Base-by-base conservation (phyloP, 2,888 invertebrate genomes). In the Meteorus colon region DNA sequence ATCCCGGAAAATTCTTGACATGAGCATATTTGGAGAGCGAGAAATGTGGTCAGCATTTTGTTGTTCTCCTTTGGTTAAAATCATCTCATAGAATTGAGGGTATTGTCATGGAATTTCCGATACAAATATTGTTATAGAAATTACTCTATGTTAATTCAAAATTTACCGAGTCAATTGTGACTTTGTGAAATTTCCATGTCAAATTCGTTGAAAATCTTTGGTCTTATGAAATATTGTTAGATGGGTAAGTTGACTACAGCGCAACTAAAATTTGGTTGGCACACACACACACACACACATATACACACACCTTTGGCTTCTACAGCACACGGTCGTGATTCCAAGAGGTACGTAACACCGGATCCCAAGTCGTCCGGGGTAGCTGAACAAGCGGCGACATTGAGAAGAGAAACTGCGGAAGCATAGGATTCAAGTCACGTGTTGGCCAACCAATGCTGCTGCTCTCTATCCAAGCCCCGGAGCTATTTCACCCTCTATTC, bases 361-460 rank as follows among this genome's bases (percentile, higher is more conserved):
- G 59, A 37, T 68, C 37, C 45, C 68, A 73, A 69, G 73, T 79
- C 66, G 74, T 73, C 75, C 51, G 67, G 59, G 67, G 59, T 76
- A 74, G 74, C 55, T 73, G 81, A 79, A 82, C 80, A 80, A 79
- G 80, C 76, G 77, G 67, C 80, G 80, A 81, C 80, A 81, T 78
- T 76, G 77, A 75, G 67, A 76, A 77, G 74, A 76, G 81, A 82
- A 79, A 80, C 77, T 79, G 77, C 73, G 78, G 65, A 75, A 71
- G 66, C 77, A 75, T 73, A 77, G 81, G 82, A 86, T 88, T 87
- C 87, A 76, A 81, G 83, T 86, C 88, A 88, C 88, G 87, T 74
- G 82, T 82, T 79, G 77, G 77, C 82, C 83, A 84, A 84, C 83
- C 85, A 84, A 85, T 83, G 83, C 82, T 81, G 60, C 60, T 63